Evolutionary conservation across 2,888 invertebrate genomes (phyloP), one percentile per base, ranked within the genome.

Genomic region (Hemithea aestivaria): DNA sequence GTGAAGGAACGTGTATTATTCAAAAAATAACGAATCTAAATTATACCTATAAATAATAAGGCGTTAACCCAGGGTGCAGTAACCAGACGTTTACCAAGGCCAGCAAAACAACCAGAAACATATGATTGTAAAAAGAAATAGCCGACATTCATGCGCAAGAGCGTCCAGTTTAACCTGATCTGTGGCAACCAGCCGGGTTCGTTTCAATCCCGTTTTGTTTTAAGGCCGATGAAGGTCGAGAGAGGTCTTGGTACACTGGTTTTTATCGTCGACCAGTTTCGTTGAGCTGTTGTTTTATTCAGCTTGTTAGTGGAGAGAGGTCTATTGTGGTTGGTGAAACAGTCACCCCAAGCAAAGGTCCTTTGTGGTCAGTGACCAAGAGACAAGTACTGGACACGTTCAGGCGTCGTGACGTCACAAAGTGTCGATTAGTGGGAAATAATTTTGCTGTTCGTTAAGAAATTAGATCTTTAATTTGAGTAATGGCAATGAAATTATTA

Each of bases 261-360:
- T 36, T 32, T 38, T 54, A 51, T 41, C 40, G 49, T 45, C 12
- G 34, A 30, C 53, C 49, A 51, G 49, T 39, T 29, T 30, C 35
- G 30, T 26, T 23, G 32, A 39, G 40, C 50, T 46, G 39, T 45
- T 27, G 41, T 31, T 40, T 40, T 35, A 50, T 50, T 53, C 42
- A 39, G 40, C 39, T 51, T 20, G 12, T 36, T 50, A 41, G 42
- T 37, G 34, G 38, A 30, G 48, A 45, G 46, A 44, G 65, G 45
- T 70, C 76, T 64, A 39, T 45, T 45, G 48, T 54, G 44, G 56
- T 48, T 76, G 78, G 83, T 52, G 61, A 78, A 75, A 74, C 84
- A 84, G 76, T 84, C 83, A 85, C 82, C 84, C 77, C 80, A 71
- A 69, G 79, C 60, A 76, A 79, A 82, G 83, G 85, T 82, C 74